phyloP scores from a whole-genome alignment of 2,113 vertebrate genomes.

The Paraplagusia blochii region DNA sequence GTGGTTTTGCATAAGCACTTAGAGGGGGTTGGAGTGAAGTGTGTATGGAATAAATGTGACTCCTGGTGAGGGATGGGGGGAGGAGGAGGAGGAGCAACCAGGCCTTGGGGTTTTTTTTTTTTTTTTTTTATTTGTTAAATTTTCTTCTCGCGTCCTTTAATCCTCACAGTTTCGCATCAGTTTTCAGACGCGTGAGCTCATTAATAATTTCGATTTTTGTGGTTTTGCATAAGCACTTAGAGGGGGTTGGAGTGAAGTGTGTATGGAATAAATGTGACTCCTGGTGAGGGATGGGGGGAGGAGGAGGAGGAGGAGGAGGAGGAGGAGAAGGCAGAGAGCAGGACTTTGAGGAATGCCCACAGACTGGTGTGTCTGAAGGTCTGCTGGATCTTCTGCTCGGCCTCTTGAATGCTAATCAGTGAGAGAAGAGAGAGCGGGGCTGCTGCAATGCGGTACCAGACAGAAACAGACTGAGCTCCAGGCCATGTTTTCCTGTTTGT shows the following conservation, averaged over 20 bases:
- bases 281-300: neutral
- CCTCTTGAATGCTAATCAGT: conserved; percentile 73
- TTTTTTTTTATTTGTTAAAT: no score
- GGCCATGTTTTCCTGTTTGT: neutral
- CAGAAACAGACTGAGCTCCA: conserved; percentile 17
- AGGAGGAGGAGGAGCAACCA: neutral
- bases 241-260: neutral
- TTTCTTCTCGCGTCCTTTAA: no score
- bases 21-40: neutral
- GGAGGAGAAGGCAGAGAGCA: neutral
- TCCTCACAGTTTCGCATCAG: no score
- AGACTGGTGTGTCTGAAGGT: conserved; percentile 36
- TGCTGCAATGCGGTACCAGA: conserved; percentile 80
- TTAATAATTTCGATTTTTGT: no score
- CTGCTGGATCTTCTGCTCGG: conserved; percentile 35
- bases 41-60: neutral
- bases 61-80: neutral
- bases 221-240: neutral
- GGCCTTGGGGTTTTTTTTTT: no score
- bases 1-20: neutral
- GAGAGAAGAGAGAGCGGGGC: conserved; percentile 60
- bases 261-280: neutral
- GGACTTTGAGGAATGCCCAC: conserved; percentile 46
- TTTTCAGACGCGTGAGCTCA: no score
- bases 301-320: neutral